A percentile compares a stretch with the other conserved stretches of the same genome.
Evolutionary conservation across 2,113 vertebrate species (phyloP).

Genomic region (Melanostigma gelatinosum): DNA sequence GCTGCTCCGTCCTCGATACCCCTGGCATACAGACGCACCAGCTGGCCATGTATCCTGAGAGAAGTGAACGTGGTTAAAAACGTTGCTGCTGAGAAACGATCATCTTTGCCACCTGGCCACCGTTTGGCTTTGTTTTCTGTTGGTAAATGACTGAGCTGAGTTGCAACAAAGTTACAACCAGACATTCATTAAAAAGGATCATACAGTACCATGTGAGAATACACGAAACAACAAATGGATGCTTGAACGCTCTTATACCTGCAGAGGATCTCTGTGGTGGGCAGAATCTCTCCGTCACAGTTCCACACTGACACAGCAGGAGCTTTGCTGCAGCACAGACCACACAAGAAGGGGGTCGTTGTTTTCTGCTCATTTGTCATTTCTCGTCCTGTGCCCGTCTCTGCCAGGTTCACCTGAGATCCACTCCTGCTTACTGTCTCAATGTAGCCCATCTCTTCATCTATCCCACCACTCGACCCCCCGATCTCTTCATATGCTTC

Average conservation of each 20-base stretch:
- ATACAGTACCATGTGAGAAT: background rate
- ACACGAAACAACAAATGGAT: background rate
- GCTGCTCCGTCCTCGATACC: slow-evolving; percentile 81
- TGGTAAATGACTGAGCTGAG: background rate
- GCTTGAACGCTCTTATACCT: slow-evolving; percentile 71
- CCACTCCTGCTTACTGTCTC: slow-evolving; percentile 51
- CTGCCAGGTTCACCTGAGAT: slow-evolving; percentile 71
- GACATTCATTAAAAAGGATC: background rate
- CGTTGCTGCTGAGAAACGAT: background rate
- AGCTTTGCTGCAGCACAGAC: slow-evolving; percentile 71
- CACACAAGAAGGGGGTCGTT: slow-evolving; percentile 58
- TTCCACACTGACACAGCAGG: slow-evolving; percentile 83
- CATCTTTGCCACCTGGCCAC: background rate
- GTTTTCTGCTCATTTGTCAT: slow-evolving; percentile 36
- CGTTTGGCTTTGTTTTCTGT: background rate
- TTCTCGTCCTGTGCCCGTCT: slow-evolving; percentile 11
- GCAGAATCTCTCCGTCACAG: slow-evolving; percentile 86
- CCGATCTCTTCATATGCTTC: slow-evolving; percentile 40
- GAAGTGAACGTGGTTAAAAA: background rate
- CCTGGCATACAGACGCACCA: slow-evolving; percentile 86
- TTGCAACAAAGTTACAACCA: background rate
- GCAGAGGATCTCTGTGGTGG: slow-evolving; percentile 77
- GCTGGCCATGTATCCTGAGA: slow-evolving; percentile 83
- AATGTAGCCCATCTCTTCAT: slow-evolving; percentile 13
- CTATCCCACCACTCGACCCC: background rate